Conservation (phyloP, 2,113 vertebrate genomes). For the Pipa parva region DNA sequence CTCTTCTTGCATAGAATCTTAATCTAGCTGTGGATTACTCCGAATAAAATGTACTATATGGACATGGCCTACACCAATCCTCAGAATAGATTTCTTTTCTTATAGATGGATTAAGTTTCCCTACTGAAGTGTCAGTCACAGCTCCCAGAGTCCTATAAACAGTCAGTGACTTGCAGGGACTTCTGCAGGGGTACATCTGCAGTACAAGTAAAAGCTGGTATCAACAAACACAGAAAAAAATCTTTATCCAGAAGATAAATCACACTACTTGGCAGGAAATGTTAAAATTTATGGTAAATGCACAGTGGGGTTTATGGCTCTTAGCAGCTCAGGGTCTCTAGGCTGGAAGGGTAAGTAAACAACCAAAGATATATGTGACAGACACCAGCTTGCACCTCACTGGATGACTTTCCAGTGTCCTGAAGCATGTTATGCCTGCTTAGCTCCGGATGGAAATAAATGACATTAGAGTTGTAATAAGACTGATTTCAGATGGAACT, state of each 20-base stretch:
- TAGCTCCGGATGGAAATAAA: constrained; percentile 8
- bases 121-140: too few species aligned
- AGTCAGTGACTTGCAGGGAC: too few species aligned
- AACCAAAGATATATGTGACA: constrained; percentile 24
- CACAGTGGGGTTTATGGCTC: not conserved
- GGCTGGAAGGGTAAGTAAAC: constrained; percentile 5
- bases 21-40: not conserved
- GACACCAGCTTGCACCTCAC: constrained; percentile 18
- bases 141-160: too few species aligned
- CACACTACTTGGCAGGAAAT: not conserved
- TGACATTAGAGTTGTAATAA: not conserved
- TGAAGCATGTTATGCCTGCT: constrained; percentile 8
- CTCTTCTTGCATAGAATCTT: not conserved
- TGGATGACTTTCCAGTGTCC: constrained; percentile 2
- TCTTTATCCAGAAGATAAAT: not conserved
- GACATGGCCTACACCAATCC: not conserved
- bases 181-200: too few species aligned
- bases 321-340: constrained; percentile 5
- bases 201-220: too few species aligned
- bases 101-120: too few species aligned
- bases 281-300: not conserved
- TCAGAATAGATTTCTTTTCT: not conserved
- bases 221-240: too few species aligned
- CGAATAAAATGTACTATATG: not conserved
- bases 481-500: not conserved